Base-by-base conservation (phyloP, 2,113 vertebrate species). In the Pandion haliaetus region DNA sequence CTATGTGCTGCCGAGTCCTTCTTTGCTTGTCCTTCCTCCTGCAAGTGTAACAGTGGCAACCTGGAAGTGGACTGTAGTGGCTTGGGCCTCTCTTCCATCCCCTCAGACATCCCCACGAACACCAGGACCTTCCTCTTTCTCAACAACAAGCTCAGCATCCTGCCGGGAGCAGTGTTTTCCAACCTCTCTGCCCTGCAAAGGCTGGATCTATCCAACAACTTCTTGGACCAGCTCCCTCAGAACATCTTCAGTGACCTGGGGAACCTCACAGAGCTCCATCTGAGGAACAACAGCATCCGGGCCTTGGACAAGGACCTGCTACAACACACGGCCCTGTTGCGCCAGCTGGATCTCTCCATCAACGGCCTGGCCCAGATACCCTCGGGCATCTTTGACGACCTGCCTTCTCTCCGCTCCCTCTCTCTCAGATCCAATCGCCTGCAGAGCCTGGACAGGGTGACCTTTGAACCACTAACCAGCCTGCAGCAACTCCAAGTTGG, bases 191-290 rank as follows among this genome's bases (percentile, higher is more conserved):
- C 98, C 45, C 97, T 99, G 42, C 99, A 99, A 98, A 98, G 99
- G 81, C 95, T 99, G 98, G 99, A 99, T 93, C 98, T 99, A 82
- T 99, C 99, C 81, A 99, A 99, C 97, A 99, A 99, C 98, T 99
- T 99, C 97, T 98, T 99, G 96, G 99, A 99, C 96, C 99, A 99
- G 98, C 98, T 99, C 61, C 99, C 99, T 17, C 95, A 98, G 31
- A 98, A 98, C 59, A 95, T 99, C 89, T 99, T 99, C 92, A 97
- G 98, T 6, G 99, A 99, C 94, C 98, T 99, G 98, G 98, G 97
- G 34, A 99, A 99, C 96, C 98, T 99, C 91, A 99, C 99, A 0
- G 99, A 99, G 97, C 98, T 99, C 45, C 99, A 98, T 93, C 98
- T 99, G 85, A 98, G 99, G 94, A 99, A 99, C 93, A 99, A 99